Evolutionary conservation across 2,888 invertebrate genomes (phyloP).

Genomic region (Harpalus rubripes): DNA sequence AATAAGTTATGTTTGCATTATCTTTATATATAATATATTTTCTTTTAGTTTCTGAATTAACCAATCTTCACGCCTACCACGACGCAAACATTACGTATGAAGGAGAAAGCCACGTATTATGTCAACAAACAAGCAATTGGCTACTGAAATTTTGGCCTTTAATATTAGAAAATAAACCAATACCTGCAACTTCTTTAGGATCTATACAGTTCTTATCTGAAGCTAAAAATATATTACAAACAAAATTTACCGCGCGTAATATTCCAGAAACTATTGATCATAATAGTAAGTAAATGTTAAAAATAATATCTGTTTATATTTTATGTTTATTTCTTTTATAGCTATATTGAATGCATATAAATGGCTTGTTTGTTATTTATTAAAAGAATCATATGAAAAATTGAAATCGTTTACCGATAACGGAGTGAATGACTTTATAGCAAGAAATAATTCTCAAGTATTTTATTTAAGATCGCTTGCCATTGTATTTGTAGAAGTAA

Average conservation of each 20-base stretch:
- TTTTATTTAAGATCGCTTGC: slow-evolving; percentile 89
- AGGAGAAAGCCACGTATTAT: slow-evolving; percentile 93
- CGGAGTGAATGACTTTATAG: slow-evolving; percentile 84
- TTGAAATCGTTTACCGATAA: slow-evolving; percentile 78
- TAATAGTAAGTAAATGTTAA: slow-evolving; percentile 77
- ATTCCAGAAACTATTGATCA: slow-evolving; percentile 79
- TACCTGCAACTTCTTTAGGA: slow-evolving; percentile 81
- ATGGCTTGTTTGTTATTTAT: slow-evolving; percentile 90
- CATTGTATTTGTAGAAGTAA: slow-evolving; percentile 90
- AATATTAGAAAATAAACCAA: slow-evolving; percentile 74
- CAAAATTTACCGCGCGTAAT: slow-evolving; percentile 78
- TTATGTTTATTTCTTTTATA: slow-evolving; percentile 72
- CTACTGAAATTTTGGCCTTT: slow-evolving; percentile 83
- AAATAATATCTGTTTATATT: slow-evolving; percentile 68
- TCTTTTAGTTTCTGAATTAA: slow-evolving; percentile 78
- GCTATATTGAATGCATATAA: slow-evolving; percentile 85
- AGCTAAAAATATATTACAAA: slow-evolving; percentile 78
- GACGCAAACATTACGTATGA: slow-evolving; percentile 95
- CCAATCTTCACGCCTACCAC: slow-evolving; percentile 87
- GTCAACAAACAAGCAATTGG: slow-evolving; percentile 94
- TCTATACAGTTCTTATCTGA: slow-evolving; percentile 84
- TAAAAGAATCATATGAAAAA: slow-evolving; percentile 84
- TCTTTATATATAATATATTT: not conserved
- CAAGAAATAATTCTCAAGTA: slow-evolving; percentile 92
- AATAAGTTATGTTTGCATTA: not conserved